Base-by-base conservation (phyloP, 1,140 invertebrate species). In the Drosophila parabipectinata region DNA sequence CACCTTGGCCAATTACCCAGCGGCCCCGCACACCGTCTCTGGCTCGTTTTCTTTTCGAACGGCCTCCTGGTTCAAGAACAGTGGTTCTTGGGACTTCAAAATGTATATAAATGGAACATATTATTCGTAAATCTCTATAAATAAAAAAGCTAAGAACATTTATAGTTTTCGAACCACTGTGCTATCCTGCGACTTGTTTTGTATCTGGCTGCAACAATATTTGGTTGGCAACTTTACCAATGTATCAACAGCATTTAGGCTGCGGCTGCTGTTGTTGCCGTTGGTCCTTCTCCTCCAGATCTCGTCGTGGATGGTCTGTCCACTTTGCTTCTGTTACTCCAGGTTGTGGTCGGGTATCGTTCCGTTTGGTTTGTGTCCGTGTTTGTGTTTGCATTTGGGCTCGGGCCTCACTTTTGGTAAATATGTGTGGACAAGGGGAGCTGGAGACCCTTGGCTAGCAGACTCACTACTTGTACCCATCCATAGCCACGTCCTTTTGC, bases 181-280 rank as follows among this genome's bases (percentile, higher is more conserved):
- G 47, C 10, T 2, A 30, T 56, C 15, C 39, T 59, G 28, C 53
- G 44, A 48, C 69, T 76, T 81, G 72, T 75, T 87, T 66, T 57
- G 61, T 54, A 66, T 76, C 79, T 75, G 75, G 24, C 53, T 88
- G 83, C 82, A 87, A 82, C 83, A 87, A 87, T 87, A 87, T 87
- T 87, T 87, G 82, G 83, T 82, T 88, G 83, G 59, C 82, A 87
- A 88, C 83, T 76, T 82, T 76, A 73, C 82, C 74, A 77, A 74
- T 82, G 78, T 78, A 72, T 79, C 82, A 88, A 87, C 82, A 87
- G 62, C 82, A 57, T 88, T 87, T 87, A 87, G 79, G 60, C 76
- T 81, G 82, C 53, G 60, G 67, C 34, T 63, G 66, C 56, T 34
- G 58, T 53, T 62, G 56, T n/a, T 50, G 71, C 26, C 45, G 52